Conservation (phyloP, 2,797 vertebrate species). For the Scomberomorus guttatus region DNA sequence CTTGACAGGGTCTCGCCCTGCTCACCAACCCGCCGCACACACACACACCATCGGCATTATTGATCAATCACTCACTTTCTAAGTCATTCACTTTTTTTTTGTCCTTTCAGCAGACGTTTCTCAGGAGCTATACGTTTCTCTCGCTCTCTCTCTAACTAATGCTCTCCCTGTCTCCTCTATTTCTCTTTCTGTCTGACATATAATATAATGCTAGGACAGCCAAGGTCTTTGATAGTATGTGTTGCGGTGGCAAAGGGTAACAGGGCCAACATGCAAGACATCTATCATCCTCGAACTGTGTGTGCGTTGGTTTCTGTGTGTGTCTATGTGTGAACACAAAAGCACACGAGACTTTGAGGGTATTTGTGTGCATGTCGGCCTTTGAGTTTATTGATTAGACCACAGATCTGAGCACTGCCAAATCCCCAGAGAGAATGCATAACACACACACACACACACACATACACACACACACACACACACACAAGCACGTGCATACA, state of each 20-base stretch:
- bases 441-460: constrained; percentile 36
- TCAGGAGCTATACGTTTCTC: constrained; percentile 22
- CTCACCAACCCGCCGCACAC: constrained; percentile 45
- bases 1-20: constrained; percentile 69
- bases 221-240: constrained; percentile 60
- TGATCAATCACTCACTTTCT: constrained; percentile 74
- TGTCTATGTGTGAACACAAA: neutral
- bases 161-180: constrained; percentile 10
- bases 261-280: constrained; percentile 64
- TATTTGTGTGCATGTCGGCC: constrained; percentile 35
- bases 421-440: constrained; percentile 52
- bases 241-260: constrained; percentile 68
- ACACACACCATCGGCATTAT: constrained; percentile 63
- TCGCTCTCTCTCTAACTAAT: constrained; percentile 4
- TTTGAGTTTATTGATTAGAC: constrained; percentile 75
- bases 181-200: constrained; percentile 45
- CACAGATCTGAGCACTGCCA: constrained; percentile 34
- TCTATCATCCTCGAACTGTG: constrained; percentile 66
- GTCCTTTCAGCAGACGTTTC: constrained; percentile 55
- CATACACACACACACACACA: neutral
- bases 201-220: constrained; percentile 57
- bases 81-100: constrained; percentile 33
- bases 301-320: constrained; percentile 14
- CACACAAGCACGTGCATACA: constrained; percentile 1
- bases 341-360: neutral